phyloP scores from a whole-genome alignment of 2,113 vertebrate genomes.

The Channa maculata region DNA sequence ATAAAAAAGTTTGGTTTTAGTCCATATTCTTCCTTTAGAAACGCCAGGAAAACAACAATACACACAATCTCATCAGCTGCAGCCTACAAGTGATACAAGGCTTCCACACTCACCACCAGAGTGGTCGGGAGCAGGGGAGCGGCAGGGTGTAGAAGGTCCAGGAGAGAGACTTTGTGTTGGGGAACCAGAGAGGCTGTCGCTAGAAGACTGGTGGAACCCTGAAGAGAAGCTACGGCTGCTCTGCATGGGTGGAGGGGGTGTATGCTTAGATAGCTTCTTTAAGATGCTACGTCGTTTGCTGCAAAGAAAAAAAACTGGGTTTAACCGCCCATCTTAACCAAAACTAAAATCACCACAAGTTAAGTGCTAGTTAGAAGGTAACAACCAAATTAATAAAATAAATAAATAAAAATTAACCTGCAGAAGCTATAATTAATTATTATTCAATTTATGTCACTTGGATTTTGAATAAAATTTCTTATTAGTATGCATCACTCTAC shows the following conservation, averaged over 20 bases:
- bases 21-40: not conserved
- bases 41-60: not conserved
- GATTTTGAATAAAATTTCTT: too few relatives aligned
- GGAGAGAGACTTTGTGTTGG: conserved; percentile 93
- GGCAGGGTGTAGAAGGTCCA: conserved; percentile 86
- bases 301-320: not conserved
- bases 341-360: too few relatives aligned
- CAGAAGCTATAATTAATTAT: too few relatives aligned
- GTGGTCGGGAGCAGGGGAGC: conserved; percentile 88
- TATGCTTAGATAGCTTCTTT: conserved; percentile 93
- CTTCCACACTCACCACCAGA: conserved; percentile 81
- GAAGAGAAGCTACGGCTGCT: conserved; percentile 95
- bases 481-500: too few relatives aligned
- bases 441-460: too few relatives aligned
- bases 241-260: conserved; percentile 85
- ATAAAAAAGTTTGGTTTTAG: not conserved
- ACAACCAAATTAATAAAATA: too few relatives aligned
- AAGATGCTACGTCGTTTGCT: conserved; percentile 87
- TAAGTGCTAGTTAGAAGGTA: too few relatives aligned
- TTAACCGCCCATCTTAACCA: too few relatives aligned
- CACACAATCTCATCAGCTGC: not conserved
- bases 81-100: not conserved
- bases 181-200: conserved; percentile 93
- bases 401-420: too few relatives aligned
- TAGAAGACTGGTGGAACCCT: conserved; percentile 92